These are phyloP conservation scores for Meandrina meandrites DNA, from an alignment of 92 coral and sea anemone species.

Conservation along the genomic window DNA sequence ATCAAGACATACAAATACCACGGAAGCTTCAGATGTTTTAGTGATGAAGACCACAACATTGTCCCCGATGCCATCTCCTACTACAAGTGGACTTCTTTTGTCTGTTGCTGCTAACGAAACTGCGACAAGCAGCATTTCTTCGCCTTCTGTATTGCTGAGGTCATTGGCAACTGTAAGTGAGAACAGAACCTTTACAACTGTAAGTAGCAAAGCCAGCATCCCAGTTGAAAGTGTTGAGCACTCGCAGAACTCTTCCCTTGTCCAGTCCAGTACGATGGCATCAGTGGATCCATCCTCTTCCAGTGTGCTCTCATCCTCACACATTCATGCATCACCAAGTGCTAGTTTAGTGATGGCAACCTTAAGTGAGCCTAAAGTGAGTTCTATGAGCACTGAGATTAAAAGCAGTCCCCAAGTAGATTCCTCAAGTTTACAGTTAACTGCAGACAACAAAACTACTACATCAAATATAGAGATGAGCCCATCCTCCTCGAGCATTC, in stretches of 20 bases:
- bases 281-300: background rate
- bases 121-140: background rate
- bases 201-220: background rate
- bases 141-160: background rate
- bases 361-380: background rate
- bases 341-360: background rate
- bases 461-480: background rate
- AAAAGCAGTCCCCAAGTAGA: background rate
- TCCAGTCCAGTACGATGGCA: background rate
- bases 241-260: background rate
- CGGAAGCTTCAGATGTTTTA: background rate
- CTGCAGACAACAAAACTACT: background rate
- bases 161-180: background rate
- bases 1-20: background rate
- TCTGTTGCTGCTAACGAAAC: slow-evolving; percentile 1
- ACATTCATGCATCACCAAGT: background rate
- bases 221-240: background rate
- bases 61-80: background rate
- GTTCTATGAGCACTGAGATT: background rate
- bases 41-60: background rate
- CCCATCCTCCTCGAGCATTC: background rate
- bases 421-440: background rate
- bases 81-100: background rate
- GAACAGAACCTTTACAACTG: background rate
- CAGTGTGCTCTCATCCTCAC: background rate